Base-by-base conservation (phyloP, 2,113 vertebrate genomes). In the Larimichthys polyactis region DNA sequence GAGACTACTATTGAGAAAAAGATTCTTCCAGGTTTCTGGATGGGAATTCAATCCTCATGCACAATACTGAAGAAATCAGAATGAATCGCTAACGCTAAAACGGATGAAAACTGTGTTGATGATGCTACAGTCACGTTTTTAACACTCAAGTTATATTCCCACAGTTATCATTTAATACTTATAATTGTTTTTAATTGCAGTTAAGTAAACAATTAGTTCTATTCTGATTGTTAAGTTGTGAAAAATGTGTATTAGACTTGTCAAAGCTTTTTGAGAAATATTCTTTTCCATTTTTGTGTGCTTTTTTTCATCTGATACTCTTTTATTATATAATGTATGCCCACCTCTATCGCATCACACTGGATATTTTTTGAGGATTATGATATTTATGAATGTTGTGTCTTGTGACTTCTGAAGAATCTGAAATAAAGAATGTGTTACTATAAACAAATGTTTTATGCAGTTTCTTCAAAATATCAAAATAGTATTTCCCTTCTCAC, bases 21-120 rank as follows among this genome's bases (percentile, higher is more conserved):
- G 51, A 78, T 92, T 65, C 49, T 93, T 16, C 90, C 91, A 2
- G 91, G 91, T 36, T 87, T 94, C 79, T 93, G 91, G 93, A 60
- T 92, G 44, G 91, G 90, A 43, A 78, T 87, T 9, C 60, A 91
- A 36, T 92, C 92, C 2, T 81, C 87, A 8, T 92, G 90, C 64
- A 76, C 58, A 4, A 62, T 92, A 27, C 52, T 91, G 6, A 86
- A 71, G 19, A 87, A 68, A 89, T 15, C 86, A 59, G 78, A 92
- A 52, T 86, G 16, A 86, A 17, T 6, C 7, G 0, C 11, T 51
- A 2, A 10, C 51, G 44, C 1, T 54, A 2, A 69, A 68, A 29
- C 12, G 12, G 3, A 69, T 69, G 2, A 49, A 14, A 62, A 51
- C 0, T 60, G 12, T 57, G n/a, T 19, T 43, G 5, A n/a, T 49